Evolutionary conservation across 2,888 invertebrate genomes (phyloP).

Genomic region (Mylabris sibirica): DNA sequence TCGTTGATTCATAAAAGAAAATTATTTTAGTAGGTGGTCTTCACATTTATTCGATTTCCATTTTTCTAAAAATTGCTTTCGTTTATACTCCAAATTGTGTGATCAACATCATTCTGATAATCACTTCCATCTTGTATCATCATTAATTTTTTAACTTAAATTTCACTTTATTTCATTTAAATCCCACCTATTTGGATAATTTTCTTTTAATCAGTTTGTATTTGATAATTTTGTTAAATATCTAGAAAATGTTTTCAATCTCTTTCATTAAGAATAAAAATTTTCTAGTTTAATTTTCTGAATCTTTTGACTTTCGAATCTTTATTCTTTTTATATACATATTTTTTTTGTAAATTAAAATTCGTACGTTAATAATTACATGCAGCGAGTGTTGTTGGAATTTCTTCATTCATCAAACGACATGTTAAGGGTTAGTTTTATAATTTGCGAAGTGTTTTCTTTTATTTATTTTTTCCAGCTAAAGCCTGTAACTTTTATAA

Average conservation of each 20-base stretch:
- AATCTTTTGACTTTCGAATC: background rate
- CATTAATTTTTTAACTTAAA: background rate
- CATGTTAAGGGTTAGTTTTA: slow-evolving; percentile 60
- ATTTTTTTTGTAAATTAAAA: background rate
- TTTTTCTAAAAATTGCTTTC: background rate
- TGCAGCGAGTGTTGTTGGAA: slow-evolving; percentile 61
- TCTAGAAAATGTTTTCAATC: slow-evolving; percentile 3
- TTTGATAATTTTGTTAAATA: slow-evolving; percentile 7
- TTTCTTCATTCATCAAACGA: slow-evolving; percentile 58
- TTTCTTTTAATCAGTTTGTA: slow-evolving; percentile 11
- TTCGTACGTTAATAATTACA: slow-evolving; percentile 48
- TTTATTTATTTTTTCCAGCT: slow-evolving; percentile 40
- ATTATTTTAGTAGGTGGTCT: slow-evolving; percentile 12
- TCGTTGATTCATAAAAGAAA: slow-evolving; percentile 16
- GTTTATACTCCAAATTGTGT: background rate
- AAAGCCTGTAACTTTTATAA: slow-evolving; percentile 35
- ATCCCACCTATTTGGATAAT: slow-evolving; percentile 8
- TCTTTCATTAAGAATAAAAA: background rate
- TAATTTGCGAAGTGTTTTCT: slow-evolving; percentile 38
- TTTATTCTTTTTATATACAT: background rate
- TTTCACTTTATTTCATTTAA: background rate
- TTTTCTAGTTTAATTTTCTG: slow-evolving; percentile 1
- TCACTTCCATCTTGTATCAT: background rate
- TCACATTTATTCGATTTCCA: background rate
- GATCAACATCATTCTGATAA: too few species aligned